A percentile compares a stretch with the other conserved stretches of the same genome.
These are phyloP conservation scores for Stichodactyla helianthus DNA, from an alignment of 64 coral and sea anemone species.

Conservation along the genomic window DNA sequence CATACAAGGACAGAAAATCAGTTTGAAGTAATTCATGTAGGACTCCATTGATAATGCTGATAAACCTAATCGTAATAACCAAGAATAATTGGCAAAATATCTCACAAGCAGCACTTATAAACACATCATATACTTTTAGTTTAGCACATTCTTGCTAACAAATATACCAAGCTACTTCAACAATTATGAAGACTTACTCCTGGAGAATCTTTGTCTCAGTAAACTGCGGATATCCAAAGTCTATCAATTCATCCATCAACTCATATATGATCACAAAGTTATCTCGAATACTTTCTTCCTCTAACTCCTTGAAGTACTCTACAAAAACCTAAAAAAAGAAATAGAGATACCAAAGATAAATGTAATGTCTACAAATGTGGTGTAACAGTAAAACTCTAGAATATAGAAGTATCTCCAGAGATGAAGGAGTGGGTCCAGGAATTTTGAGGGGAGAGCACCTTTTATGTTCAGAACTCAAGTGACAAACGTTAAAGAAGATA, in stretches of 20 bases:
- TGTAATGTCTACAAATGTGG: too few species aligned
- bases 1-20: background rate
- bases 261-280: constrained; percentile 99
- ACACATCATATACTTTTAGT: too few species aligned
- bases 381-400: too few species aligned
- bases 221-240: constrained; percentile 99
- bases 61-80: too few species aligned
- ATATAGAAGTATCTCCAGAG: too few species aligned
- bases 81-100: background rate
- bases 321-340: constrained; percentile 67
- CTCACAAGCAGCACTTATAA: too few species aligned
- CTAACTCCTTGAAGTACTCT: constrained; percentile 98
- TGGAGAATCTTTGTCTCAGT: constrained; percentile 98
- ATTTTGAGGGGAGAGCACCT: too few species aligned
- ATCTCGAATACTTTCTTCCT: constrained; percentile 97
- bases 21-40: background rate
- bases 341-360: too few species aligned
- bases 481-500: too few species aligned
- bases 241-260: constrained; percentile 95
- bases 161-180: background rate
- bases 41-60: background rate
- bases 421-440: too few species aligned
- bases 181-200: constrained; percentile 57
- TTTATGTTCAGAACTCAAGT: too few species aligned
- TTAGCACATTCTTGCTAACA: background rate